Conservation (phyloP, 2,888 invertebrate species). For the Rambutsinella grinnellia region DNA sequence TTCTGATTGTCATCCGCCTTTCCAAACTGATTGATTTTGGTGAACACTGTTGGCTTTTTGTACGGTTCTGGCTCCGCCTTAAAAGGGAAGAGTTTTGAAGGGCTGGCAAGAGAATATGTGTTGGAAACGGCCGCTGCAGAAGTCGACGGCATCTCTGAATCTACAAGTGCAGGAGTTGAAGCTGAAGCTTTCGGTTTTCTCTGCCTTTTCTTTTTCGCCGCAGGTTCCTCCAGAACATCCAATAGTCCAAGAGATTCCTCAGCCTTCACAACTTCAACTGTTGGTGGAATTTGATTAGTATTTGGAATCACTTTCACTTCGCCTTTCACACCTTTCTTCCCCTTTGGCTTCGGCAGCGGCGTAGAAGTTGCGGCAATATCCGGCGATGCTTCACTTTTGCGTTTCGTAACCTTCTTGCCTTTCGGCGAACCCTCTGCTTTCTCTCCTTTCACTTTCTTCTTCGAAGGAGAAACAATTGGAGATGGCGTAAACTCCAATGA, state of each 20-base stretch:
- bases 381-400: not conserved
- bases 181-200: not conserved
- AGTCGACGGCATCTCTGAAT: not conserved
- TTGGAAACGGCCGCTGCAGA: too few species aligned
- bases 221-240: not conserved
- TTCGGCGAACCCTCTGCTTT: slow-evolving; percentile 8
- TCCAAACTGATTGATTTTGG: slow-evolving; percentile 16
- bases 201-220: slow-evolving; percentile 16
- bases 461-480: not conserved
- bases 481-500: not conserved
- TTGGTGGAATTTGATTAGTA: not conserved
- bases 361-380: not conserved
- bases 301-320: not conserved
- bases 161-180: not conserved
- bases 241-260: not conserved
- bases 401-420: not conserved
- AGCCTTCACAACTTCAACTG: not conserved
- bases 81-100: slow-evolving; percentile 27
- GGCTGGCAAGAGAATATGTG: not conserved
- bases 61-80: slow-evolving; percentile 14
- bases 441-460: slow-evolving; percentile 4
- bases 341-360: not conserved
- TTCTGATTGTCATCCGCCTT: slow-evolving; percentile 41
- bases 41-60: slow-evolving; percentile 44
- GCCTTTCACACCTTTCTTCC: not conserved